Percentiles rank a stretch among this genome's conserved stretches.
phyloP scores from a whole-genome alignment of 2,113 vertebrate genomes.

The Myotis lucifugus region DNA sequence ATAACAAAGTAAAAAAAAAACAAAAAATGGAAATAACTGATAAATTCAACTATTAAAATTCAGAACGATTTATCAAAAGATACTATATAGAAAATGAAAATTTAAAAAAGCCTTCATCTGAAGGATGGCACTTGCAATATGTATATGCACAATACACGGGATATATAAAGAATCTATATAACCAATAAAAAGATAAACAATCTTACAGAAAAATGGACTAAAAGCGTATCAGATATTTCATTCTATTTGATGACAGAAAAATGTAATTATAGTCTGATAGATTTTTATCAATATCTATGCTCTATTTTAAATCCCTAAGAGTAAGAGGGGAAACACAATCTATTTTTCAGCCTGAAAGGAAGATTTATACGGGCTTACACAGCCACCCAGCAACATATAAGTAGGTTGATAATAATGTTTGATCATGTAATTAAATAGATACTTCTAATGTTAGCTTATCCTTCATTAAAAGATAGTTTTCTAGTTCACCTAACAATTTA shows the following conservation, averaged over 20 bases:
- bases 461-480: slow-evolving; percentile 65
- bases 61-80: neutral
- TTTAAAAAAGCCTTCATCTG: neutral
- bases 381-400: slow-evolving; percentile 65
- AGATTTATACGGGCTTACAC: neutral
- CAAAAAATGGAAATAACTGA: neutral
- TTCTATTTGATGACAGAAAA: slow-evolving; percentile 35
- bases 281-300: neutral
- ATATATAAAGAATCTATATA: neutral
- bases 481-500: slow-evolving; percentile 50
- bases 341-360: slow-evolving; percentile 33
- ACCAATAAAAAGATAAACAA: neutral
- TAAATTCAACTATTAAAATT: slow-evolving; percentile 23
- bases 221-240: neutral
- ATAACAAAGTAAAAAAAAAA: slow-evolving; percentile 8
- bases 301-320: slow-evolving; percentile 19
- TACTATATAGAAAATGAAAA: neutral
- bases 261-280: neutral
- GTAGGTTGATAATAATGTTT: slow-evolving; percentile 67
- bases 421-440: slow-evolving; percentile 57
- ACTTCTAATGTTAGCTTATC: slow-evolving; percentile 49
- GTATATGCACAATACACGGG: neutral
- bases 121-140: neutral
- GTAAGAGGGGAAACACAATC: neutral
- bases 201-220: neutral